These are phyloP conservation scores for Trissolcus basalis DNA, from an alignment of 1,140 invertebrate genomes.

Conservation along the genomic window DNA sequence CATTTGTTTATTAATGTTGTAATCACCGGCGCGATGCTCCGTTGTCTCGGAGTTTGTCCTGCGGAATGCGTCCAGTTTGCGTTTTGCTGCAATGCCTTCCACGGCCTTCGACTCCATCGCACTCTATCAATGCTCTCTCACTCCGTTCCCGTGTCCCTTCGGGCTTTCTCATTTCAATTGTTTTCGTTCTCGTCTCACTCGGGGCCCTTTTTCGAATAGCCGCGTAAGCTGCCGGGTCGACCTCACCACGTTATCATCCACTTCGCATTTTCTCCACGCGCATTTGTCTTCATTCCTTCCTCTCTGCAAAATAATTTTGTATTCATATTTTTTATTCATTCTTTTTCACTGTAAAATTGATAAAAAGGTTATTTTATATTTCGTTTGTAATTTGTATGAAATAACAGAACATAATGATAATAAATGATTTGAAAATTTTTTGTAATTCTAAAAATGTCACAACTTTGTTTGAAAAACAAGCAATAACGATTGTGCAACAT, in stretches of 20 bases:
- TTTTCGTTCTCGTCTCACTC: conserved; percentile 38
- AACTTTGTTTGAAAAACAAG: no score
- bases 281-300: conserved; percentile 56
- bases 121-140: conserved; percentile 54
- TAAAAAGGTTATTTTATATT: no score
- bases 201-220: conserved; percentile 31
- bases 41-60: conserved; percentile 60
- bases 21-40: conserved; percentile 75
- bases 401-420: no score
- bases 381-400: no score
- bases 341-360: no score
- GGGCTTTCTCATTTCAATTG: conserved; percentile 37
- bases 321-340: no score
- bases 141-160: conserved; percentile 48
- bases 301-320: conserved; percentile 15
- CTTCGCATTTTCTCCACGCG: conserved; percentile 27
- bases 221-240: conserved; percentile 34
- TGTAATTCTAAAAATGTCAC: no score
- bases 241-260: conserved; percentile 41
- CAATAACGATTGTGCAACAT: no score
- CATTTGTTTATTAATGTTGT: conserved; percentile 78
- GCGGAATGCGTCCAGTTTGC: conserved; percentile 73
- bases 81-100: conserved; percentile 55
- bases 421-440: no score
- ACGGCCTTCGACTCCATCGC: conserved; percentile 57